phyloP scores from a whole-genome alignment of 2,888 invertebrate species.

The Stenichneumon culpator region DNA sequence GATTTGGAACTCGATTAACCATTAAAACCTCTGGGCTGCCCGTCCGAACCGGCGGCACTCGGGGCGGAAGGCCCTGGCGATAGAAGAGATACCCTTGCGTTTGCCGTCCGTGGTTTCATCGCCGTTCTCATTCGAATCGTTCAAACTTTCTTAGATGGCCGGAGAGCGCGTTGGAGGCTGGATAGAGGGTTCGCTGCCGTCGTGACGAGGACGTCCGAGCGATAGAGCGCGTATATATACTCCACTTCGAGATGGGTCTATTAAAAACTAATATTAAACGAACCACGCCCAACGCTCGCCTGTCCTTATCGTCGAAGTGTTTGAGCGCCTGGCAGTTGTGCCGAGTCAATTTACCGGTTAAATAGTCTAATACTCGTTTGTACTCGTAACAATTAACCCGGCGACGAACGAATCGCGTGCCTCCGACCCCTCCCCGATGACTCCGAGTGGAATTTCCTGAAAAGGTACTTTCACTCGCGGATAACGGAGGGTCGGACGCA shows the following conservation, averaged over 20 bases:
- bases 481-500: neutral
- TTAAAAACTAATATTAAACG: conserved; percentile 57
- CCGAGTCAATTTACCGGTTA: conserved; percentile 34
- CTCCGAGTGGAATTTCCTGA: conserved; percentile 37
- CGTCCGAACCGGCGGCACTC: neutral
- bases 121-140: conserved; percentile 77
- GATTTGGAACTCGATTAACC: conserved; percentile 83
- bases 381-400: conserved; percentile 41
- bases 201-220: conserved; percentile 12
- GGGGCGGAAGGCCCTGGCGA: conserved; percentile 67
- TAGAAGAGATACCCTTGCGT: conserved; percentile 75
- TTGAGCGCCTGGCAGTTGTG: neutral
- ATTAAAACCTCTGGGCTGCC: conserved; percentile 73
- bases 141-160: conserved; percentile 76
- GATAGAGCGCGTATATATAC: conserved; percentile 22
- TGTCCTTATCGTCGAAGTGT: conserved; percentile 8
- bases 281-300: neutral
- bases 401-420: conserved; percentile 26
- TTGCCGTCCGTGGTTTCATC: conserved; percentile 74
- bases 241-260: conserved; percentile 36
- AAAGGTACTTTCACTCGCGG: conserved; percentile 12
- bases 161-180: conserved; percentile 34
- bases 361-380: conserved; percentile 35
- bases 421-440: neutral
- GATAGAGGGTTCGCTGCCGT: neutral